Conservation (phyloP, 2,888 invertebrate species). For the Apamea sordens region DNA sequence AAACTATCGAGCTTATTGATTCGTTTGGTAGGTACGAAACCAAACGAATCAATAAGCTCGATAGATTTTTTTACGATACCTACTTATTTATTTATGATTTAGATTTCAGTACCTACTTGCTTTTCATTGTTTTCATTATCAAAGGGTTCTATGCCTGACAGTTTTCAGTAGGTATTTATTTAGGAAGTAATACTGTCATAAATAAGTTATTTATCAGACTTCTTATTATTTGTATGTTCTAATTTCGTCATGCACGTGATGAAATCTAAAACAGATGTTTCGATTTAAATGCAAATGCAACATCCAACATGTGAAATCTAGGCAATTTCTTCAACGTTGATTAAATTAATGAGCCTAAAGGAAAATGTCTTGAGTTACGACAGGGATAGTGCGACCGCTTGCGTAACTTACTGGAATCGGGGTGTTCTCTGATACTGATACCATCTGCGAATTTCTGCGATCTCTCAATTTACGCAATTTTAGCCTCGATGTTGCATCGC, state of each 20-base stretch:
- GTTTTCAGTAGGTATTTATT: background rate
- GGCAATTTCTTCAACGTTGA: conserved; percentile 33
- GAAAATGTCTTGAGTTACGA: conserved; percentile 51
- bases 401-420: conserved; percentile 50
- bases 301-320: conserved; percentile 20
- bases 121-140: background rate
- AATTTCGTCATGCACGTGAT: background rate
- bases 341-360: conserved; percentile 43
- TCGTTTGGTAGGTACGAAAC: too few relatives aligned
- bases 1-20: background rate
- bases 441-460: conserved; percentile 47
- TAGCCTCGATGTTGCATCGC: conserved; percentile 51
- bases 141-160: background rate
- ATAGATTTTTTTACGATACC: too few relatives aligned
- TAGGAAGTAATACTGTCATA: background rate
- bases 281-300: background rate
- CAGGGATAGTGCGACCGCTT: conserved; percentile 42
- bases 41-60: too few relatives aligned
- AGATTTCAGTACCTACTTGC: background rate
- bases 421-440: conserved; percentile 50
- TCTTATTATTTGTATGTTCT: background rate
- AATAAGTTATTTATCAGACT: background rate
- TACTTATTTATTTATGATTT: background rate
- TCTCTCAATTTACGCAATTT: conserved; percentile 60
- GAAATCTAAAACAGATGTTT: background rate